Base-by-base conservation (phyloP, 2,113 vertebrate species). In the Crotalus viridis region DNA sequence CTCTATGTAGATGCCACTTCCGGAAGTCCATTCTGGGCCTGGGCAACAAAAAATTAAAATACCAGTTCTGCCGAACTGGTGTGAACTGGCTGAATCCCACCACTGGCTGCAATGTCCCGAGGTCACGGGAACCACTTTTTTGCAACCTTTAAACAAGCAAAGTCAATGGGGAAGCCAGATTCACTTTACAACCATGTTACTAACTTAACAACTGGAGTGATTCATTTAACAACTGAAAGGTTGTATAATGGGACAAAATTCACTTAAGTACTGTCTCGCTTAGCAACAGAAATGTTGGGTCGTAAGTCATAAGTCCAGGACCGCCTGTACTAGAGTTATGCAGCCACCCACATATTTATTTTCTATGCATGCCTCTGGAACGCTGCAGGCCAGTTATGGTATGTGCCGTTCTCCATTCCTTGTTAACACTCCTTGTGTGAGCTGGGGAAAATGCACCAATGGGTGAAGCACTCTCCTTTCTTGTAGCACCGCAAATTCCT, bases 401-500 rank as follows among this genome's bases (percentile, higher is more conserved):
- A 43, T 81, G 33, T 0, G 6, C 7, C 15, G 0, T 15, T 22
- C 59, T 61, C 0, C 17, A 55, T 43, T 69, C n/a, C 56, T 56
- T 46, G 57, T 88, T 87, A 93, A 26, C 13, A 17, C 5, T 57
- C 21, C 88, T 85, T 89, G 81, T 69, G 26, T 57, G 54, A 28
- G 54, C 81, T 43, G 22, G 24, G 64, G 24, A 59, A 74, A 55
- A n/a, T 15, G 74, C 24, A 89, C 69, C 88, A 85, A n/a, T 7
- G 88, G 22, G 64, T 10, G 51, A 61, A 91, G 2, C 33, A 0
- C 81, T 93, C 10, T 39, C 10, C 22, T 59, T 33, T n/a, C 26
- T 9, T 64, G 88, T 57, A 92, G 15, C 28, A 0, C 89, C 92
- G 85, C 85, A 88, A 93, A 94, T 95, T 86, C 95, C 95, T 19